Conservation (phyloP, 2,888 invertebrate genomes). For the Choristoneura rosaceana region DNA sequence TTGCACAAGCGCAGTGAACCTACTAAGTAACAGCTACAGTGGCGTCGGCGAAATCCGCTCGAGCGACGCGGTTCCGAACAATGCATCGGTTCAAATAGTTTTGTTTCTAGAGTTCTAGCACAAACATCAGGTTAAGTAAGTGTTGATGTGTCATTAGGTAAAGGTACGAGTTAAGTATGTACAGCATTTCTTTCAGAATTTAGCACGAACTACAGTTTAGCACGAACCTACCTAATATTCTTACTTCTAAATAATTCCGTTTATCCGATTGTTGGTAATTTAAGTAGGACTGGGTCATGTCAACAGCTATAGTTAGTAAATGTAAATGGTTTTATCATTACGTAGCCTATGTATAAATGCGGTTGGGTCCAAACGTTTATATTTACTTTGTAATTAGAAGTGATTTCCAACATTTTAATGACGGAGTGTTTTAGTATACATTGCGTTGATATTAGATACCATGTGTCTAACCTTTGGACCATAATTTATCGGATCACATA, state of each 20-base stretch:
- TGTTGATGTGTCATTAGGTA: neutral
- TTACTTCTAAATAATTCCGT: no score
- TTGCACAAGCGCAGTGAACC: conserved; percentile 6
- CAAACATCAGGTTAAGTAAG: neutral
- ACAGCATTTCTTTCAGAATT: neutral
- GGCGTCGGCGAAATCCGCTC: neutral
- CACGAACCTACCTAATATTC: no score
- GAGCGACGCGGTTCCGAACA: neutral
- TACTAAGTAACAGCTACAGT: neutral
- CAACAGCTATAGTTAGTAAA: conserved; percentile 17
- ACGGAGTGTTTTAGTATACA: neutral
- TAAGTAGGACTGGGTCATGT: conserved; percentile 9
- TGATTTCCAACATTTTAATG: neutral
- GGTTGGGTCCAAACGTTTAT: neutral
- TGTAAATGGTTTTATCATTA: conserved; percentile 23
- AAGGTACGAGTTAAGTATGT: neutral
- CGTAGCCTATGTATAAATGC: neutral
- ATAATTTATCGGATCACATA: neutral
- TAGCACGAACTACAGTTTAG: neutral
- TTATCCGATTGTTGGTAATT: neutral
- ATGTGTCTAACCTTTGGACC: neutral
- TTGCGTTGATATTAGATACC: neutral
- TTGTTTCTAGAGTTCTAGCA: conserved; percentile 8
- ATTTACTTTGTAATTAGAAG: neutral
- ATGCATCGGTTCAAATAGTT: conserved; percentile 7